These are phyloP conservation scores for Scaptomyza reducta DNA, from an alignment of 2,888 invertebrate species.

Conservation along the genomic window DNA sequence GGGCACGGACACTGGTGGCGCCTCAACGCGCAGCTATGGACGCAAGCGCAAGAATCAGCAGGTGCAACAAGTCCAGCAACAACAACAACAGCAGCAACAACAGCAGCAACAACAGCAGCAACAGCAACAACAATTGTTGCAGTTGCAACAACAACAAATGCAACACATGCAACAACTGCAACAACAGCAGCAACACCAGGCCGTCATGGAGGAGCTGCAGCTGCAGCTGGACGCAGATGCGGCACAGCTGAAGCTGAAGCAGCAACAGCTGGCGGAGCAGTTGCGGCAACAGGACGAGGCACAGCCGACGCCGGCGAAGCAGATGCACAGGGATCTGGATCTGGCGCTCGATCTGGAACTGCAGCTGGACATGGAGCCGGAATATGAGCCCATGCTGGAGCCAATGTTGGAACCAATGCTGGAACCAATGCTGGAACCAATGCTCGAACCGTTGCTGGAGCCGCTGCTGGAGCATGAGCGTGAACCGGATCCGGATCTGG, in stretches of 20 bases:
- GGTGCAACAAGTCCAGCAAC: constrained; percentile 59
- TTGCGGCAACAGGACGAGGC: constrained; percentile 43
- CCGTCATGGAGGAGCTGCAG: constrained; percentile 15
- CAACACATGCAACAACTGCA: neutral
- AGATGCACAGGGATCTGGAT: constrained; percentile 50
- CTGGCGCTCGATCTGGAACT: constrained; percentile 10
- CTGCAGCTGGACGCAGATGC: constrained; percentile 9
- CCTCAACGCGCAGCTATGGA: constrained; percentile 74
- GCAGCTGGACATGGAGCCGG: constrained; percentile 3
- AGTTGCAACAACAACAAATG: neutral
- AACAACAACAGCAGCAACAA: neutral
- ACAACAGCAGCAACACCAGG: constrained; percentile 9
- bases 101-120: constrained; percentile 6
- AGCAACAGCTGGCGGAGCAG: constrained; percentile 36
- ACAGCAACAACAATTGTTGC: constrained; percentile 61
- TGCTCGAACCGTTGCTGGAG: too few relatives aligned
- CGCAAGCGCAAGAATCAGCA: constrained; percentile 83
- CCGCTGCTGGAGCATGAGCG: constrained; percentile 7
- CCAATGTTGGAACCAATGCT: neutral
- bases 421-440: too few relatives aligned
- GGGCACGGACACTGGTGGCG: constrained; percentile 36
- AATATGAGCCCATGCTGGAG: constrained; percentile 5
- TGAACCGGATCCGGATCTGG: constrained; percentile 58
- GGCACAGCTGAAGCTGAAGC: constrained; percentile 49
- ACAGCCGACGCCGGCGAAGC: constrained; percentile 67